A percentile compares a stretch with the other conserved stretches of the same genome.
Conservation (phyloP, 2,888 invertebrate genomes). For the Drosophila mettleri region DNA sequence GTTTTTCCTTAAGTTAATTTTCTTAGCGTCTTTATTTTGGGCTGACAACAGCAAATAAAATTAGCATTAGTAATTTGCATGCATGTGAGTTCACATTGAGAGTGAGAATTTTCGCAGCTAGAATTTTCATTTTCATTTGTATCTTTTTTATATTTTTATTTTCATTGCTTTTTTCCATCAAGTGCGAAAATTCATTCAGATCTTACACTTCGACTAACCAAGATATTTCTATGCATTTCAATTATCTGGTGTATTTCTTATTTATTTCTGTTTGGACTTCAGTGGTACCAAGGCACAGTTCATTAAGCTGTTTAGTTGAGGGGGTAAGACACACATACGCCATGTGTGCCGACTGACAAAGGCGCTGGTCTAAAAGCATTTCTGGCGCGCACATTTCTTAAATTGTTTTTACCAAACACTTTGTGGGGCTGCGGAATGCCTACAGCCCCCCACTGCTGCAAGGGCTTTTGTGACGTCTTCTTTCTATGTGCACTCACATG, state of each 20-base stretch:
- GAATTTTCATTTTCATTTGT: conserved; percentile 42
- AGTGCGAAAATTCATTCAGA: conserved; percentile 63
- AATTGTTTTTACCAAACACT: conserved; percentile 66
- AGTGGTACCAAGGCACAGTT: conserved; percentile 25
- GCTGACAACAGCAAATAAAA: conserved; percentile 59
- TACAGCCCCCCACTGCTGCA: conserved; percentile 12
- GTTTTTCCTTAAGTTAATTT: background rate
- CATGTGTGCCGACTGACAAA: conserved; percentile 42
- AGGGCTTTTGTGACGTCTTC: conserved; percentile 36
- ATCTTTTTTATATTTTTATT: conserved; percentile 22
- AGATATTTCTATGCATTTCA: conserved; percentile 71
- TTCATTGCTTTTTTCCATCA: conserved; percentile 43
- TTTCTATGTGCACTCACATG: conserved; percentile 23
- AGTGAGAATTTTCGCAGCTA: conserved; percentile 35
- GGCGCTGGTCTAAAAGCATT: conserved; percentile 51
- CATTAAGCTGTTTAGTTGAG: conserved; percentile 57
- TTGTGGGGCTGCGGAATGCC: conserved; percentile 41
- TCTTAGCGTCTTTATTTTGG: conserved; percentile 6
- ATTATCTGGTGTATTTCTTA: conserved; percentile 36
- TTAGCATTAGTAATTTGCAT: conserved; percentile 76
- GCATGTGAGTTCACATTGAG: conserved; percentile 48
- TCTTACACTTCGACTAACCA: conserved; percentile 39
- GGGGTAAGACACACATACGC: conserved; percentile 45
- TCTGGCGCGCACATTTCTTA: conserved; percentile 60
- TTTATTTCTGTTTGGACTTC: conserved; percentile 10